Evolutionary conservation across 2,888 invertebrate species (phyloP), one percentile per base, ranked within the genome.

Genomic region (Tortrix viridana): DNA sequence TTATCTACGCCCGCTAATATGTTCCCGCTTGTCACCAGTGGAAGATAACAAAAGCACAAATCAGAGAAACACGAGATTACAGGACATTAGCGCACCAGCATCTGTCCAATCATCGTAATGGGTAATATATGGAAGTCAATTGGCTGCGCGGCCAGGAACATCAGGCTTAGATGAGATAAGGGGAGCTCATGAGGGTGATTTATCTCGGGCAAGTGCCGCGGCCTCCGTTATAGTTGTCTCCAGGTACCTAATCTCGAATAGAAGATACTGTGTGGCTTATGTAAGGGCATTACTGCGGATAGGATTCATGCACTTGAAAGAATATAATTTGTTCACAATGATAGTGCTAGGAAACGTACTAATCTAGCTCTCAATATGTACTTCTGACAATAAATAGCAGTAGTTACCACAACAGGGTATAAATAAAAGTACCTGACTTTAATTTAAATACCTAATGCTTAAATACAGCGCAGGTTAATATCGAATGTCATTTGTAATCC

Each of bases 41-140:
- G 26, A 48, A 55, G 47, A 57, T 63, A 63, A 58, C 50, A 64
- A 65, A 65, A 67, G 57, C 52, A 66, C 53, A 61, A 66, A 65
- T 58, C 62, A 63, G 66, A 55, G 65, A 62, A 67, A 67, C 63
- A 63, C 53, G 43, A 67, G 66, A 69, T 70, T 67, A 66, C 69
- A 59, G 58, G 66, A 67, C 68, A 69, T 70, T 70, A 70, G 66
- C 66, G 65, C 63, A 65, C 68, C 67, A 66, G 71, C 65, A 68
- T 69, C 69, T 70, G 71, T 71, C 70, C 70, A 71, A 71, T 71
- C 69, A 73, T 69, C 68, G 68, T 72, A 70, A 72, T 71, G 71
- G 68, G 66, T 71, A 72, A 74, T 73, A 71, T 68, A 72, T 72
- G 69, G 70, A 66, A 72, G 73, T 72, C 72, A 71, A 72, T 71